Conservation (phyloP, 2,888 invertebrate genomes). For the Bellardia bayeri region DNA sequence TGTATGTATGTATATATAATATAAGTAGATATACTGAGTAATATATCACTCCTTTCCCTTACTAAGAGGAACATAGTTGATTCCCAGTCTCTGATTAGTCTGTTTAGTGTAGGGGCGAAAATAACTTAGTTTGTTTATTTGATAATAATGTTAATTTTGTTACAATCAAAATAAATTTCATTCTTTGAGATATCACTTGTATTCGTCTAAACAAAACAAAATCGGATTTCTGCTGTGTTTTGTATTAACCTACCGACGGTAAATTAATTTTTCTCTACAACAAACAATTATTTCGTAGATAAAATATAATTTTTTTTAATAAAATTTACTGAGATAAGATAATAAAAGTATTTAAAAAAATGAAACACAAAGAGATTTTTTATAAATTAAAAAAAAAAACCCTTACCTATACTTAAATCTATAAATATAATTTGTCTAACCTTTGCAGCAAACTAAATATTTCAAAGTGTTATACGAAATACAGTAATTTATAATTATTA, state of each 20-base stretch:
- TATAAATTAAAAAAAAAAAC: not conserved
- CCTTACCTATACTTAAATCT: not conserved
- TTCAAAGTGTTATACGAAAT: not conserved
- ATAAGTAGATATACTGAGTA: too few species aligned
- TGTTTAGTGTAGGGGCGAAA: too few species aligned
- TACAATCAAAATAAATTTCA: too few species aligned
- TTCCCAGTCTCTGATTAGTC: too few species aligned
- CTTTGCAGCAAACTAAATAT: not conserved
- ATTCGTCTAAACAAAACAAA: not conserved
- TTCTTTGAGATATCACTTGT: not conserved
- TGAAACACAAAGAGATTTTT: not conserved
- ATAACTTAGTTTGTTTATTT: too few species aligned
- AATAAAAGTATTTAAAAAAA: not conserved
- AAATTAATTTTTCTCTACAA: not conserved
- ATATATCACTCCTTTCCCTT: too few species aligned
- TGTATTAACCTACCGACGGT: conserved; percentile 1
- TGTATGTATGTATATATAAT: too few species aligned
- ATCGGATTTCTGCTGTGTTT: not conserved
- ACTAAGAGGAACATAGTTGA: too few species aligned
- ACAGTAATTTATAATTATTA: conserved; percentile 10
- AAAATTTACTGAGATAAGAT: not conserved
- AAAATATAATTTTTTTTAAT: not conserved
- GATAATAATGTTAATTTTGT: too few species aligned
- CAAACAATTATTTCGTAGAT: not conserved
- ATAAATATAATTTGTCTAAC: conserved; percentile 7